Percentiles rank a stretch among this genome's conserved stretches.
These are phyloP conservation scores for Eupeodes corollae DNA, from an alignment of 1,140 invertebrate species.

Conservation along the genomic window DNA sequence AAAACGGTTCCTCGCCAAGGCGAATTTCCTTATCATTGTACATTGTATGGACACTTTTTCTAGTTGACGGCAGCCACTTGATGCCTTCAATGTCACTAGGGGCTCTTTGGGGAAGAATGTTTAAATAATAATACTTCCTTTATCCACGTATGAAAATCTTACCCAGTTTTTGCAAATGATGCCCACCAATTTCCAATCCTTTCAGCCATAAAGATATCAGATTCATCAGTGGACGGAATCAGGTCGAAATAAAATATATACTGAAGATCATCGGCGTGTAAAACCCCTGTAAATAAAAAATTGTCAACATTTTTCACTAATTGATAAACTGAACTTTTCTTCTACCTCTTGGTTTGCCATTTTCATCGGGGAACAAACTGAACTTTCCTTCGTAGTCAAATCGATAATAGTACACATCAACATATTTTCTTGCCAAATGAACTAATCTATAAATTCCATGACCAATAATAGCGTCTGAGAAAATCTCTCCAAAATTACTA, in stretches of 20 bases:
- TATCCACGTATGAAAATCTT: neutral
- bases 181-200: conserved; percentile 16
- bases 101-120: no score
- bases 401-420: conserved; percentile 42
- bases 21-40: conserved; percentile 11
- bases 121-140: no score
- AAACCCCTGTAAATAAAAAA: conserved; percentile 36
- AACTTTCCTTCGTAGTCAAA: conserved; percentile 33
- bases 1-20: conserved; percentile 11
- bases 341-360: conserved; percentile 8
- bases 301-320: no score
- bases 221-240: neutral
- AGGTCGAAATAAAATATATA: conserved; percentile 41
- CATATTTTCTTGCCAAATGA: conserved; percentile 37
- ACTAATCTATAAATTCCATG: conserved; percentile 40
- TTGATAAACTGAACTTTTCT: no score
- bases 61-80: no score
- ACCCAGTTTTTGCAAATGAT: conserved; percentile 21
- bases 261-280: conserved; percentile 51
- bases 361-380: conserved; percentile 5
- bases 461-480: conserved; percentile 39
- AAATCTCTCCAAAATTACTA: conserved; percentile 18
- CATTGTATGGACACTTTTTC: conserved; percentile 3
- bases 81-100: no score
- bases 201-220: conserved; percentile 28